These are phyloP conservation scores for Odontomyia ornata DNA, from an alignment of 2,888 invertebrate genomes.

Conservation along the genomic window DNA sequence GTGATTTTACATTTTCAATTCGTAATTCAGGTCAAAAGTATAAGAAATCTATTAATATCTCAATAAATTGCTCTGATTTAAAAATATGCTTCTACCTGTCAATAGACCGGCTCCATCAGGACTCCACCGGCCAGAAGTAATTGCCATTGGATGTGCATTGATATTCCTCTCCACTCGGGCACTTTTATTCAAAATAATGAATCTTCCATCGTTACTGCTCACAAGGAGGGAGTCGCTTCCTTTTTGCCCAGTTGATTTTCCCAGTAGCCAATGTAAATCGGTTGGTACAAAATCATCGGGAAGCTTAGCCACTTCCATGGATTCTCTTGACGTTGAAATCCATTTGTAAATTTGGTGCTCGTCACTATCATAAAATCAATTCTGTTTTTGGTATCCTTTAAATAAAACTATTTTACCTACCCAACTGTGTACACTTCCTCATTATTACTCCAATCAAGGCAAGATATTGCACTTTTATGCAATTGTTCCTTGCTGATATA, in stretches of 20 bases:
- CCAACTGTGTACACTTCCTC: slow-evolving; percentile 94
- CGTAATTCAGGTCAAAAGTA: neutral
- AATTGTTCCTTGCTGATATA: slow-evolving; percentile 79
- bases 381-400: slow-evolving; percentile 26
- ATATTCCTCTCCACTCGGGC: slow-evolving; percentile 93
- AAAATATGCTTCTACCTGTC: slow-evolving; percentile 59
- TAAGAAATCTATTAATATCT: no score
- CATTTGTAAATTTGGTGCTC: slow-evolving; percentile 90
- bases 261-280: slow-evolving; percentile 84
- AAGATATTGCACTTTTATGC: slow-evolving; percentile 82
- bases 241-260: slow-evolving; percentile 61
- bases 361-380: slow-evolving; percentile 71
- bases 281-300: slow-evolving; percentile 87
- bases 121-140: slow-evolving; percentile 91
- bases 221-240: slow-evolving; percentile 80
- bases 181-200: slow-evolving; percentile 86
- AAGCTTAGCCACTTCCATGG: slow-evolving; percentile 79
- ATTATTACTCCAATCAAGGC: slow-evolving; percentile 91
- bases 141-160: slow-evolving; percentile 91
- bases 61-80: no score
- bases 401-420: slow-evolving; percentile 63
- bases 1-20: neutral
- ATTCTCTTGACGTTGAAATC: slow-evolving; percentile 84
- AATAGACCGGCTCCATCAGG: slow-evolving; percentile 94
- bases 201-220: slow-evolving; percentile 88